Evolutionary conservation across 2,888 invertebrate species (phyloP).

Genomic region (Frankliniella fusca): DNA sequence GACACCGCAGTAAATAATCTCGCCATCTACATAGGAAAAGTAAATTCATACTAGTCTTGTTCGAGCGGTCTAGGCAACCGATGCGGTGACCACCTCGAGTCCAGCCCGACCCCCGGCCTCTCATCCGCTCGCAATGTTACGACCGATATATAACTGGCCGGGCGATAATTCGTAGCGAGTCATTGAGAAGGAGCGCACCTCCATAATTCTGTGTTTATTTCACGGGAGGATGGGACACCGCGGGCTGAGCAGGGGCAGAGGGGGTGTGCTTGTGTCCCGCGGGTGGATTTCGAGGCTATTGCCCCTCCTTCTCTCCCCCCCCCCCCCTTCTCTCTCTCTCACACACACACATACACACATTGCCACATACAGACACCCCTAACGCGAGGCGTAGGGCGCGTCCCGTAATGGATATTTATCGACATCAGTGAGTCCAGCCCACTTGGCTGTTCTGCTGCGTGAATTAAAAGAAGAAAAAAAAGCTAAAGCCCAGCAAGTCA

Average conservation of each 20-base stretch:
- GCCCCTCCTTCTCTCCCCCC: not conserved
- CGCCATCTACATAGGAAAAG: no score
- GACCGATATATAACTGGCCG: no score
- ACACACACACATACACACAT: not conserved
- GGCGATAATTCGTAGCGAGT: no score
- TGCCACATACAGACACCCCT: not conserved
- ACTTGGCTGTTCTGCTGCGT: not conserved
- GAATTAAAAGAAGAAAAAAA: not conserved
- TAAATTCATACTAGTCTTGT: no score
- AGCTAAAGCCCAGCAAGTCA: not conserved
- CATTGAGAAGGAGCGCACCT: not conserved
- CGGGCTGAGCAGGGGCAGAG: not conserved
- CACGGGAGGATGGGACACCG: not conserved
- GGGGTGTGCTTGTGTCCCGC: not conserved
- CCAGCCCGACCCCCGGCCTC: no score
- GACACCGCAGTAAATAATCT: no score
- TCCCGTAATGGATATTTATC: not conserved
- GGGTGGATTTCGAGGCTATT: not conserved
- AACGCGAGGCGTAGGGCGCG: not conserved
- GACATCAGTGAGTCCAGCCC: not conserved
- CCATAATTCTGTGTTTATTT: constrained; percentile 25
- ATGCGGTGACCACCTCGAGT: no score
- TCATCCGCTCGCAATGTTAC: no score
- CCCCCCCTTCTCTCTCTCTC: not conserved
- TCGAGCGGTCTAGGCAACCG: no score